Percentiles rank a stretch among this genome's conserved stretches.
These are phyloP conservation scores for Reinhardtius hippoglossoides DNA, from an alignment of 2,113 vertebrate species.

Conservation along the genomic window DNA sequence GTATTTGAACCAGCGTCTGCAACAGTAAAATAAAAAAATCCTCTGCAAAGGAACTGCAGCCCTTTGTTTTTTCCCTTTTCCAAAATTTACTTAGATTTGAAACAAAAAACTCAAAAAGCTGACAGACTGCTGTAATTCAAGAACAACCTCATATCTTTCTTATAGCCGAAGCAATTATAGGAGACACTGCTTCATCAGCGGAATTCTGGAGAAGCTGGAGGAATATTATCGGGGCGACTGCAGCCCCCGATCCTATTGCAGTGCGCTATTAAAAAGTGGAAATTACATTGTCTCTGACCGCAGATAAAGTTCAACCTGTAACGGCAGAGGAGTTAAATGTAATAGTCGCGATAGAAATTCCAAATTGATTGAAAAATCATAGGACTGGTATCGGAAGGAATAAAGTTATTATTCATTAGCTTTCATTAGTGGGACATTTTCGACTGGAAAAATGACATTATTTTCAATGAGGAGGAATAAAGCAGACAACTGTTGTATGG, in stretches of 20 bases:
- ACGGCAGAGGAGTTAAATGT: conserved; percentile 17
- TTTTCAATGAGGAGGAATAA: not conserved
- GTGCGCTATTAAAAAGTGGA: conserved; percentile 33
- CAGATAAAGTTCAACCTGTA: conserved; percentile 30
- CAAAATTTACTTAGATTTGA: conserved; percentile 22
- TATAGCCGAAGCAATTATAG: conserved; percentile 37
- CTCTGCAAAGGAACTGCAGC: not conserved
- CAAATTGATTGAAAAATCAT: conserved; percentile 33
- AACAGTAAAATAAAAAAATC: not conserved
- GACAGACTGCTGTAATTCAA: conserved; percentile 40
- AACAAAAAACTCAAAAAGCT: not conserved
- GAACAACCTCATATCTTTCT: conserved; percentile 32
- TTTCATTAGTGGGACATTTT: not conserved
- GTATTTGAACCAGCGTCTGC: not conserved
- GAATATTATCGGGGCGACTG: conserved; percentile 49
- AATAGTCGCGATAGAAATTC: conserved; percentile 35
- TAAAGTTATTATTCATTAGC: not conserved
- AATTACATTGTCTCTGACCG: conserved; percentile 48
- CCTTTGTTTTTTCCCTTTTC: not conserved
- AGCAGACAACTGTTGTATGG: not conserved
- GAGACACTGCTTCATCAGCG: conserved; percentile 61
- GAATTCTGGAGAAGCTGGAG: conserved; percentile 33
- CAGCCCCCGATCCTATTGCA: conserved; percentile 31
- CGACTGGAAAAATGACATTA: not conserved
- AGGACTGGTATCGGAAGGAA: not conserved